Percentiles rank a stretch among this genome's conserved stretches.
Evolutionary conservation across 2,113 vertebrate species (phyloP).

Genomic region (Oreochromis aureus): DNA sequence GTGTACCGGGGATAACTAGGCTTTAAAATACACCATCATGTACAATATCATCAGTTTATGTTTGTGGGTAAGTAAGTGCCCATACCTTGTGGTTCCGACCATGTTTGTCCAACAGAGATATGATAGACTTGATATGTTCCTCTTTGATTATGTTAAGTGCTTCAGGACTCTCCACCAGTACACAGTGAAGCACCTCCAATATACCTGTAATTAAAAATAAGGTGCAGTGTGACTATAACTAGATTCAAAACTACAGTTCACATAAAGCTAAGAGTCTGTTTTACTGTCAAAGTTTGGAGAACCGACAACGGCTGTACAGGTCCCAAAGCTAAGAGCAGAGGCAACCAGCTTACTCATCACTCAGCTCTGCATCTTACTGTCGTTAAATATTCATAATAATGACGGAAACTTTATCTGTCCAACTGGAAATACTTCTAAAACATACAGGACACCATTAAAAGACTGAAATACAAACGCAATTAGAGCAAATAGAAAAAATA

Average conservation of each 20-base stretch:
- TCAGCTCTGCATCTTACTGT: neutral
- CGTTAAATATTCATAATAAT: neutral
- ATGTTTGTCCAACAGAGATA: constrained; percentile 92
- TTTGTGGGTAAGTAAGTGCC: neutral
- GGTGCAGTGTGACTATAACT: neutral
- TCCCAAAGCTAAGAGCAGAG: fast-evolving
- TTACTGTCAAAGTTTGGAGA: neutral
- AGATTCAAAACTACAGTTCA: neutral
- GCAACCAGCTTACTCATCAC: neutral
- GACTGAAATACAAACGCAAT: neutral
- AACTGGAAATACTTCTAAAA: neutral
- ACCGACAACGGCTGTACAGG: neutral
- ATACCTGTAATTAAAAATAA: constrained; percentile 73
- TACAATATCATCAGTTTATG: neutral
- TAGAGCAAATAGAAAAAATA: neutral
- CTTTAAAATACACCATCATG: neutral
- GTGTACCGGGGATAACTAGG: neutral
- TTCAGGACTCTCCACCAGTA: constrained; percentile 94
- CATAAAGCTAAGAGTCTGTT: neutral
- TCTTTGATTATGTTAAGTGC: constrained; percentile 97
- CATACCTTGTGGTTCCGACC: constrained; percentile 93
- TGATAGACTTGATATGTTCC: constrained; percentile 95
- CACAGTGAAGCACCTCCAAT: constrained; percentile 94
- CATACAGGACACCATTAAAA: fast-evolving
- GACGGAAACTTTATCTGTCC: neutral